Evolutionary conservation across 2,797 vertebrate genomes (phyloP).

Genomic region (Onychomys arenicola): DNA sequence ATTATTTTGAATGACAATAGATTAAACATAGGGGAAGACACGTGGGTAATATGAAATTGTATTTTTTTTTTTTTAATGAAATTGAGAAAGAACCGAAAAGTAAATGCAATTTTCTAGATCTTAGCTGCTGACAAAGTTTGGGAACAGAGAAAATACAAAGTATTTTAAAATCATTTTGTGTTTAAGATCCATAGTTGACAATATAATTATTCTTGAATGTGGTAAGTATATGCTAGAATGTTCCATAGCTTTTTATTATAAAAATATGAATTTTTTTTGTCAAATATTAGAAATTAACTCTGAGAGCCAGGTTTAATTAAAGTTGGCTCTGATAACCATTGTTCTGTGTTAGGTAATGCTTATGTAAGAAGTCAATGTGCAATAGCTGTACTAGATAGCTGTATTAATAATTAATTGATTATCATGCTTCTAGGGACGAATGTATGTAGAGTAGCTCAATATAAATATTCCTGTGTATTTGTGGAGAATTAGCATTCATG

Average conservation of each 20-base stretch:
- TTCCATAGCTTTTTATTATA: neutral
- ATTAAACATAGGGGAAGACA: constrained; percentile 26
- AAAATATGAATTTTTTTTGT: constrained; percentile 15
- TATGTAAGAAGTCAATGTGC: neutral
- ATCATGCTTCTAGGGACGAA: neutral
- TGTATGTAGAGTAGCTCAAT: neutral
- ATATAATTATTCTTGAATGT: neutral
- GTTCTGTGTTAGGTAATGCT: neutral
- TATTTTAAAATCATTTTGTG: neutral
- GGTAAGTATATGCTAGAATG: neutral
- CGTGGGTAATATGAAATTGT: neutral
- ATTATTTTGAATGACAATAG: constrained; percentile 14
- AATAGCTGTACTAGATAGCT: neutral
- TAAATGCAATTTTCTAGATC: neutral
- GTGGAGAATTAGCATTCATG: neutral
- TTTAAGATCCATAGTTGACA: neutral
- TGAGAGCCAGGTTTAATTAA: neutral
- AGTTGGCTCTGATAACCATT: neutral
- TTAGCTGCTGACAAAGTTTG: neutral
- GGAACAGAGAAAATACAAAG: neutral
- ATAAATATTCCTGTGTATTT: neutral
- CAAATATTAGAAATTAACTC: constrained; percentile 20
- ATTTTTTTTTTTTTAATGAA: constrained; percentile 19
- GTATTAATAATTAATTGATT: constrained; percentile 1
- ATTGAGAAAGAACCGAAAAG: constrained; percentile 36